Conservation (phyloP, 2,113 vertebrate species). For the Fulica atra region DNA sequence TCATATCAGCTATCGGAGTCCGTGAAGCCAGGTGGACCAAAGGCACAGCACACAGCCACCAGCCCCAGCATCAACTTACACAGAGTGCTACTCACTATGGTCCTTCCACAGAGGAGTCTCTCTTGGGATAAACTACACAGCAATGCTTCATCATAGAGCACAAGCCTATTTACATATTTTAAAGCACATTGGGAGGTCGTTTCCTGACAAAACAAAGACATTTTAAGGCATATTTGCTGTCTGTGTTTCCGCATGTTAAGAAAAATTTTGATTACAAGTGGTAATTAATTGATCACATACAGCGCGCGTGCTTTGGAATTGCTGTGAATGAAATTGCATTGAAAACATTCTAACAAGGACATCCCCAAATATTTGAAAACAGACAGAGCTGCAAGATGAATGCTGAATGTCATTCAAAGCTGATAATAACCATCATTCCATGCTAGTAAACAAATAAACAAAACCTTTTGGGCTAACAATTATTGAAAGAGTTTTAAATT, state of each 20-base stretch:
- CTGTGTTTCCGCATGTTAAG: neutral
- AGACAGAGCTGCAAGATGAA: constrained; percentile 45
- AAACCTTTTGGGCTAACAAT: constrained; percentile 58
- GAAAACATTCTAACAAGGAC: constrained; percentile 52
- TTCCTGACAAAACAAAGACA: constrained; percentile 40
- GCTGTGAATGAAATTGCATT: constrained; percentile 27
- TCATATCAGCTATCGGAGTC: neutral
- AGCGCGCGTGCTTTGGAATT: constrained; percentile 7
- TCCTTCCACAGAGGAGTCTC: neutral
- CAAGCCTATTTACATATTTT: constrained; percentile 27
- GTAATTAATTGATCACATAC: constrained; percentile 49
- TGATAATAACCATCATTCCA: constrained; percentile 54
- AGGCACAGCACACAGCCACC: neutral
- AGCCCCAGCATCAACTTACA: neutral
- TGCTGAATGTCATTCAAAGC: constrained; percentile 52
- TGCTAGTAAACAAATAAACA: constrained; percentile 63
- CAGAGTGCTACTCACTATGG: neutral
- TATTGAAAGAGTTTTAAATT: constrained; percentile 51
- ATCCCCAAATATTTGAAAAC: constrained; percentile 56
- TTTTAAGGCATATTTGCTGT: constrained; percentile 17
- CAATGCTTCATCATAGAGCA: neutral
- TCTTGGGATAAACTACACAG: neutral
- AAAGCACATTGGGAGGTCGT: neutral
- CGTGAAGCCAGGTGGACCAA: neutral
- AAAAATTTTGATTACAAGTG: constrained; percentile 30